Base-by-base conservation (phyloP, 2,797 vertebrate species). In the Xenentodon cancila region DNA sequence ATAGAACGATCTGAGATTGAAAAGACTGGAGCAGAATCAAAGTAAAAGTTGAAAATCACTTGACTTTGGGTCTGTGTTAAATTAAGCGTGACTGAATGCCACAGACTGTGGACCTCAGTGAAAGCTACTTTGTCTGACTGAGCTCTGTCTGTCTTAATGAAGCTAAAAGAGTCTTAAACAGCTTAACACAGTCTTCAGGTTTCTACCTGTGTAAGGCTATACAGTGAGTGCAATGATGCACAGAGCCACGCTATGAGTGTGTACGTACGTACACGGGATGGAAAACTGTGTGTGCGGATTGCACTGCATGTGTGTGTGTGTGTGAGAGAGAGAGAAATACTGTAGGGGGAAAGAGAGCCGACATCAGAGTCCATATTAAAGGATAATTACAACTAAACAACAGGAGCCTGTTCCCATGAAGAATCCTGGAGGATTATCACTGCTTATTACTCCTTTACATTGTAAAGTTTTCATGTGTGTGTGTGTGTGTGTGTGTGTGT, bases 141-240 rank as follows among this genome's bases (percentile, higher is more conserved):
- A 83, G 82, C 78, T 86, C 84, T 78, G 81, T 88, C 88, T 56
- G 84, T 91, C 91, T 93, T 93, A 92, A 94, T 94, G 92, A 93
- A 91, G 89, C 90, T 88, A 91, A 93, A 92, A 87, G 83, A 89
- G 90, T 91, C 90, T 92, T 93, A 92, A 93, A 93, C 91, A 91
- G 92, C 90, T 92, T 91, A 91, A 92, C 89, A 77, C 85, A 82
- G 88, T 90, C 88, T 87, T 93, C 92, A 85, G 92, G 92, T 94
- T 93, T 93, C 92, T 83, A 86, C 88, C 88, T 88, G 89, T 90
- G 92, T 92, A 92, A 93, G 88, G 87, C 84, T 90, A 93, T 92
- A 93, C 92, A 92, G 90, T 84, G 88, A 85, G 91, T 89, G 89
- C 93, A 92, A 89, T 89, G 92, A 92, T 92, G 90, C 93, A 91